Evolutionary conservation across 2,888 invertebrate species (phyloP), one percentile per base, ranked within the genome.

Genomic region (Lucinisca nassula): DNA sequence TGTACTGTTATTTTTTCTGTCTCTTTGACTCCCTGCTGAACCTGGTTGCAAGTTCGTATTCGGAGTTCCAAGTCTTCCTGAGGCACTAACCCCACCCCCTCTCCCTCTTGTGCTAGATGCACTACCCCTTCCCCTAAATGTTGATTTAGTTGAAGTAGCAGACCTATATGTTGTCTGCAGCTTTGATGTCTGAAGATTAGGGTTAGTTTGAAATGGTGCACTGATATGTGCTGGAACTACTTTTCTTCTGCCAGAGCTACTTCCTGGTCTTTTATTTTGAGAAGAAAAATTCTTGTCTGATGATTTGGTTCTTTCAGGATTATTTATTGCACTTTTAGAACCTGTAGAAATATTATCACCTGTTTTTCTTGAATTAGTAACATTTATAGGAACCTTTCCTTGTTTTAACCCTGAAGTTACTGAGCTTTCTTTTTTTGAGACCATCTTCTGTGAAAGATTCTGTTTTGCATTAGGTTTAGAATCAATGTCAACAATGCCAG

Each of bases 151-250:
- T 30, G 81, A 74, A 17, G 84, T 90, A 27, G 84, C 58, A 32
- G 88, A 82, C 30, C 87, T 75, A 61, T 90, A 90, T 30, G 88
- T 88, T 24, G 87, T 85, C 55, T 89, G 83, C 21, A 90, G 78
- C 67, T 86, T 92, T 14, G 93, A 85, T 35, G 90, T 83, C 45
- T 80, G 58, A 24, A 92, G 55, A 27, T 82, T 85, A 49, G 93
- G 90, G 83, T 93, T 92, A 12, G 94, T 94, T 85, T 94, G 92
- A 77, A 94, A 94, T 27, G 94, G 94, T 40, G 94, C 94, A 58
- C 85, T 92, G 8, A 85, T 81, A 85, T 94, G 94, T 40, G 91
- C 93, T 67, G 92, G 89, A 37, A 85, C 70, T 51, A 83, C 74
- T 45, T 81, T 86, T 30, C 78, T 82, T 32, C 32, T 58, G 24